phyloP scores from a whole-genome alignment of 1,140 invertebrate species.

The Cherax quadricarinatus region DNA sequence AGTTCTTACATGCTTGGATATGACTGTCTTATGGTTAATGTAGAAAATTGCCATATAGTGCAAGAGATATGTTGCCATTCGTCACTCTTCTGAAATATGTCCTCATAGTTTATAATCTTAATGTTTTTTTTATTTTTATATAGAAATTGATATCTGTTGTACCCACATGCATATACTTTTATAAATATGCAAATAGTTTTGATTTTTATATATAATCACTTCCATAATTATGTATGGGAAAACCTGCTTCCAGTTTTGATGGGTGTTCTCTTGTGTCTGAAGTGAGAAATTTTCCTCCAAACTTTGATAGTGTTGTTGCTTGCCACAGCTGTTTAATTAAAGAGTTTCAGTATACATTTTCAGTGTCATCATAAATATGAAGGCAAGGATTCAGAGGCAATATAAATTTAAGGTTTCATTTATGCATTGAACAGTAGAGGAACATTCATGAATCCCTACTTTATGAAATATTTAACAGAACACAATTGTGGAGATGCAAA shows the following conservation, averaged over 20 bases:
- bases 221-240: constrained; percentile 53
- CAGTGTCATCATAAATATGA: constrained; percentile 41
- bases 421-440: not conserved
- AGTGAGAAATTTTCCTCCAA: constrained; percentile 33
- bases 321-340: constrained; percentile 36
- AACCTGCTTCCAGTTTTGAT: constrained; percentile 62
- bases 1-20: constrained; percentile 56
- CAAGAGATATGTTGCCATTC: constrained; percentile 55
- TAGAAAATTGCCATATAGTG: constrained; percentile 60
- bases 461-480: constrained; percentile 2
- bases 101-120: constrained; percentile 49
- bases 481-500: constrained; percentile 43
- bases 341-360: constrained; percentile 44
- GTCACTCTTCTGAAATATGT: constrained; percentile 66
- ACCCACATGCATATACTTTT: constrained; percentile 63
- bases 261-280: constrained; percentile 62
- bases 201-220: constrained; percentile 47
- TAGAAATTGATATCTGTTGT: constrained; percentile 32
- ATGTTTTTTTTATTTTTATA: constrained; percentile 38
- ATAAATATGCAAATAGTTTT: constrained; percentile 66
- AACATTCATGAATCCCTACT: constrained; percentile 21
- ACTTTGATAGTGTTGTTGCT: constrained; percentile 48
- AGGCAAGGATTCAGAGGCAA: constrained; percentile 9
- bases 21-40: constrained; percentile 65
- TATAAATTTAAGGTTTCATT: constrained; percentile 10